Evolutionary conservation across 2,797 vertebrate genomes (phyloP).

Genomic region (Typhlichthys eigenmanni): DNA sequence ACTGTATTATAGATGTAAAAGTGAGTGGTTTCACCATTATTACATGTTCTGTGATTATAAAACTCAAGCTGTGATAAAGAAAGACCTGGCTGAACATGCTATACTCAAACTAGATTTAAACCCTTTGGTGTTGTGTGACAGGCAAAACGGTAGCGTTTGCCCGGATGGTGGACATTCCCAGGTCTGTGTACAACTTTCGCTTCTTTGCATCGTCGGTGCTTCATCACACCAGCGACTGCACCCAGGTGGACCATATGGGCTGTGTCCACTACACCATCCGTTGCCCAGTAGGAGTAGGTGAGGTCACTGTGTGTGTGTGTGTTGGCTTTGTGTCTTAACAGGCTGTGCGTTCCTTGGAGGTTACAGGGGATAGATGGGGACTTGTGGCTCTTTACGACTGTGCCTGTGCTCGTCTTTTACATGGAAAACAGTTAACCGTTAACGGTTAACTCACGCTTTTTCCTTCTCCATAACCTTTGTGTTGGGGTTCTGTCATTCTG

Average conservation of each 20-base stretch:
- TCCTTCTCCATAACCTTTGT: not conserved
- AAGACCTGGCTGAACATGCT: too few relatives aligned
- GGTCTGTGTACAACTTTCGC: slow-evolving; percentile 87
- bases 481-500: not conserved
- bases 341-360: too few relatives aligned
- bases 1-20: too few relatives aligned
- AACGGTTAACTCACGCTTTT: not conserved
- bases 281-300: slow-evolving; percentile 90
- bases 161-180: slow-evolving; percentile 87
- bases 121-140: slow-evolving; percentile 45
- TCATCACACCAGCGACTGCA: slow-evolving; percentile 88
- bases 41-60: too few relatives aligned
- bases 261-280: slow-evolving; percentile 90
- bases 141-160: slow-evolving; percentile 90
- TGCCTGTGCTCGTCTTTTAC: too few relatives aligned
- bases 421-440: not conserved
- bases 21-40: too few relatives aligned
- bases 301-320: slow-evolving; percentile 17
- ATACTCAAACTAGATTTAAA: too few relatives aligned
- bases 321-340: not conserved
- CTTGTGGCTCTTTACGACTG: not conserved
- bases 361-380: too few relatives aligned
- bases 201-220: slow-evolving; percentile 91
- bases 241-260: slow-evolving; percentile 83
- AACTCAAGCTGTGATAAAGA: too few relatives aligned